Base-by-base conservation (phyloP, 2,888 invertebrate genomes). In the Drosophila picticornis region DNA sequence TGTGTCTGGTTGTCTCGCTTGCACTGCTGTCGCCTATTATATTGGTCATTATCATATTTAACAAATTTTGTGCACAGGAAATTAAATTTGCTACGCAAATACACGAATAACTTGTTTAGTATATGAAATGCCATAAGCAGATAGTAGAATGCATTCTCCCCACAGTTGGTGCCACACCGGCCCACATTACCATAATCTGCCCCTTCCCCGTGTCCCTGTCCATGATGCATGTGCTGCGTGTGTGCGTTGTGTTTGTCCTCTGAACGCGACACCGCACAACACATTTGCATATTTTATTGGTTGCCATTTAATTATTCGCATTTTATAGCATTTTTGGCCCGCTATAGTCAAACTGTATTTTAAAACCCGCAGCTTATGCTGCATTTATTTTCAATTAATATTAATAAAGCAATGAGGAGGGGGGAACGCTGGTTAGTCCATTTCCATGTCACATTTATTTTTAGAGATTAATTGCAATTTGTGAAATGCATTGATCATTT, bases 221-320 rank as follows among this genome's bases (percentile, higher is more conserved):
- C 38, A 61, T 51, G 46, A n/a, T 36, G 43, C 48, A 34, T 36
- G 50, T 65, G 43, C 53, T 57, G 48, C 57, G 38, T 58, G 52
- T 48, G 29, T 67, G 46, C 27, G 63, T 9, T 40, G 46, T 56
- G 7, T 71, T 40, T 51, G 31, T 46, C 36, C 72, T 68, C 58
- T 51, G 64, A 36, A 56, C 59, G 76, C 72, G 76, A 62, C 76
- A 76, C 74, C 75, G 77, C 84, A 84, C 80, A 84, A 83, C 88
- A 91, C 91, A 91, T 91, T 91, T 91, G 78, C 91, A 91, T 91
- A 91, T 91, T 91, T 91, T 90, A 91, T 91, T 91, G 90, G 90
- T 81, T 91, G 91, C 87, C 91, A 88, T 91, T 91, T 91, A 91
- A 91, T 91, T 91, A 91, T 91, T 90, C 85, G 90, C 91, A 91